Conservation (phyloP, 2,888 invertebrate genomes). For the Parascotia fuliginaria region DNA sequence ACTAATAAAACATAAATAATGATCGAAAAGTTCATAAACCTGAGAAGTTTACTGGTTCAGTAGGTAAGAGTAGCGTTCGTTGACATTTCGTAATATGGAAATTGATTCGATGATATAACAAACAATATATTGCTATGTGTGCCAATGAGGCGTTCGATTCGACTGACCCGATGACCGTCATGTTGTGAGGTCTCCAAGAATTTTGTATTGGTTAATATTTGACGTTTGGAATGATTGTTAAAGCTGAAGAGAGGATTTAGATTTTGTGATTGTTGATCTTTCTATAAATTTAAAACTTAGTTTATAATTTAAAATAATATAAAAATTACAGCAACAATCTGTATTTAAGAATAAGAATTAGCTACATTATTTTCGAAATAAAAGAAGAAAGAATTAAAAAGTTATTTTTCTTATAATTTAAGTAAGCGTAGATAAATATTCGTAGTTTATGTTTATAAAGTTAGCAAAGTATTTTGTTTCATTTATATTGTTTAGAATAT, state of each 20-base stretch:
- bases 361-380: too few relatives aligned
- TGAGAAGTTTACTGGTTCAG: slow-evolving; percentile 38
- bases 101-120: slow-evolving; percentile 51
- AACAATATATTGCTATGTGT: slow-evolving; percentile 45
- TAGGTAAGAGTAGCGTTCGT: slow-evolving; percentile 29
- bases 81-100: slow-evolving; percentile 48
- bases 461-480: too few relatives aligned
- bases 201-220: slow-evolving; percentile 3
- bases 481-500: too few relatives aligned
- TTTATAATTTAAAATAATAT: too few relatives aligned
- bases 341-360: too few relatives aligned
- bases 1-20: slow-evolving; percentile 12
- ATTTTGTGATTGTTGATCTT: too few relatives aligned
- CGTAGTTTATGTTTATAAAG: too few relatives aligned
- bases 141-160: slow-evolving; percentile 42
- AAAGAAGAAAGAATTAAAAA: too few relatives aligned
- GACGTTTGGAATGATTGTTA: background rate
- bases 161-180: slow-evolving; percentile 39
- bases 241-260: background rate
- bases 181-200: slow-evolving; percentile 18
- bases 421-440: too few relatives aligned
- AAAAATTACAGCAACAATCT: too few relatives aligned
- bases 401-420: too few relatives aligned
- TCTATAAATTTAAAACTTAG: too few relatives aligned
- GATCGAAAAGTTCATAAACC: slow-evolving; percentile 15